Evolutionary conservation across 2,113 vertebrate species (phyloP), one percentile per base, ranked within the genome.

Genomic region (Hiodon tergisus): DNA sequence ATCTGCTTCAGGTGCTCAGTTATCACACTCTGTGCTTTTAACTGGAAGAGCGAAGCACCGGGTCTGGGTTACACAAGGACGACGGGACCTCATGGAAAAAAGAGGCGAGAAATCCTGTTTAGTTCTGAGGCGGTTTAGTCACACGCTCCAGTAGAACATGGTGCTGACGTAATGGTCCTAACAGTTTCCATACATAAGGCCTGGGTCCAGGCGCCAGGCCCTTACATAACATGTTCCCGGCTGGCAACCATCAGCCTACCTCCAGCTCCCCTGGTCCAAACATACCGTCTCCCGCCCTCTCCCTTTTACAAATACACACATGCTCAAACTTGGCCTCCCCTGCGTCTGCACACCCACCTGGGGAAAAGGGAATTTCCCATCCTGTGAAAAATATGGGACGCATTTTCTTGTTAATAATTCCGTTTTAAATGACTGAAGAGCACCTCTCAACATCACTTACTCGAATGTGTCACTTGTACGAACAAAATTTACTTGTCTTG

Each of bases 181-280:
- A 89, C 85, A 90, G 87, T 90, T 90, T 89, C 91, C 89, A 90
- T 87, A 78, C 80, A 85, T 85, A 80, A 80, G 78, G 82, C 81
- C 79, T 77, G 84, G 72, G 79, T 85, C 6, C 78, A 79, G 85
- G 86, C 84, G 84, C 87, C 87, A 84, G 83, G 81, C 86, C 81
- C 83, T 76, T 80, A 76, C 82, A 83, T 73, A 79, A 76, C 81
- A 73, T 78, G 73, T 73, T 77, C 71, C 63, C 67, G 88, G 86
- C 89, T 90, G 89, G 89, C 84, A 87, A 82, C 89, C 84, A 89
- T 90, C 88, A 87, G 77, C 74, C 77, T 46, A 66, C 58, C 77
- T 78, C 76, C 82, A 77, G 72, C 58, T 63, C 47, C 58, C 51
- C 54, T 48, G 13, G 5, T 57, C 74, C 57, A 69, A 66, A 62